Evolutionary conservation across 2,888 invertebrate species (phyloP).

Genomic region (Folsomia candida): DNA sequence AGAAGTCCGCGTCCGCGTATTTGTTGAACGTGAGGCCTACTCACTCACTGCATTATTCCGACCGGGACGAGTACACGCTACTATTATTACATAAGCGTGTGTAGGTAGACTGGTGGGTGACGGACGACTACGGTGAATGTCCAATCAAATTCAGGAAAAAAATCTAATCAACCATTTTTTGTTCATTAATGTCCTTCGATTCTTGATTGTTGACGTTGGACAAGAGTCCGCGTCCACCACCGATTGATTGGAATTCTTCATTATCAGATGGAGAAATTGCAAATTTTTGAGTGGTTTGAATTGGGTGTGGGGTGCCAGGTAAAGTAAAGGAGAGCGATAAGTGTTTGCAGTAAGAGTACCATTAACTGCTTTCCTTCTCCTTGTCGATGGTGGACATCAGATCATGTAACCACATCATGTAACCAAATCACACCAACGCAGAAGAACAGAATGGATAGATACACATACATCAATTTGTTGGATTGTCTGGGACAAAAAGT

Average conservation of each 20-base stretch:
- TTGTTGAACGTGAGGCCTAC: not conserved
- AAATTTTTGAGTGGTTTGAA: not conserved
- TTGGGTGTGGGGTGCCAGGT: too few species aligned
- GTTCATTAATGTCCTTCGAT: conserved; percentile 7
- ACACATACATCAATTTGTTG: too few species aligned
- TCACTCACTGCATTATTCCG: not conserved
- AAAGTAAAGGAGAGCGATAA: not conserved
- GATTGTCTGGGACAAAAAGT: too few species aligned
- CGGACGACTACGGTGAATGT: not conserved
- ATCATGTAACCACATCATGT: too few species aligned
- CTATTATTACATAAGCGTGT: too few species aligned
- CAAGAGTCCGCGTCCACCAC: not conserved
- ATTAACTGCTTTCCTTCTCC: too few species aligned
- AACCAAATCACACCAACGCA: too few species aligned
- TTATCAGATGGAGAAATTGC: conserved; percentile 1
- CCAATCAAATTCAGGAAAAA: conserved; percentile 6
- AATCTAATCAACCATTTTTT: conserved; percentile 7
- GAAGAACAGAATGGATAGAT: too few species aligned
- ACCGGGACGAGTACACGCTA: too few species aligned
- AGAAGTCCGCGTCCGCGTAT: not conserved
- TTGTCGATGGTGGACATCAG: not conserved
- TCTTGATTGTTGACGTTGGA: conserved; percentile 6
- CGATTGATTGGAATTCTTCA: not conserved
- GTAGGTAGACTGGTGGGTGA: not conserved
- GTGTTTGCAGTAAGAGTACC: not conserved